Conservation (phyloP, 2,113 vertebrate genomes). For the Nothoprocta perdicaria region DNA sequence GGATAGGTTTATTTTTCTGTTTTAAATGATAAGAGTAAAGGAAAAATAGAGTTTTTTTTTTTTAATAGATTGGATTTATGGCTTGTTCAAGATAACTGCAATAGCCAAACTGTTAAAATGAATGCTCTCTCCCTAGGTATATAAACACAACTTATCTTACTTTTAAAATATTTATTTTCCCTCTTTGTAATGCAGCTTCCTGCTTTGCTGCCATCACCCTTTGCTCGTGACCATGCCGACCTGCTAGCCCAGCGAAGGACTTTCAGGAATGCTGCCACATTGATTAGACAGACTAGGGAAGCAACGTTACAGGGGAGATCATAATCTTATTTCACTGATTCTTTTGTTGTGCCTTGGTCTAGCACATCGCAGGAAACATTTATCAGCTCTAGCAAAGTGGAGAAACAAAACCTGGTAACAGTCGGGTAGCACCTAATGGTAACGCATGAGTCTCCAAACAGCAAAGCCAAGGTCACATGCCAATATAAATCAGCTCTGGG, state of each 20-base stretch:
- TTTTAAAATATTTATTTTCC: neutral
- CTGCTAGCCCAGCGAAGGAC: neutral
- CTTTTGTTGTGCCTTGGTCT: neutral
- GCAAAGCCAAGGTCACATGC: neutral
- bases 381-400: neutral
- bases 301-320: neutral
- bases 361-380: neutral
- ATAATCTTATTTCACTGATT: neutral
- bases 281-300: conserved; percentile 9
- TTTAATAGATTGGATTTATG: neutral
- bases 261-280: neutral
- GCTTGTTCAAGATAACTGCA: neutral
- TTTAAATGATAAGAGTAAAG: neutral
- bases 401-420: neutral
- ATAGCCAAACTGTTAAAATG: neutral
- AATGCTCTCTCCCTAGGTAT: neutral
- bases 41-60: neutral
- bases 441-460: neutral
- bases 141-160: neutral
- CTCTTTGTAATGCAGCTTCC: neutral
- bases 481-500: neutral
- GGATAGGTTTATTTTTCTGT: conserved; percentile 36
- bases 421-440: neutral
- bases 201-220: fast-evolving
- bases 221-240: neutral